Evolutionary conservation across 2,888 invertebrate species (phyloP), one percentile per base, ranked within the genome.

Genomic region (Andrena trimmerana): DNA sequence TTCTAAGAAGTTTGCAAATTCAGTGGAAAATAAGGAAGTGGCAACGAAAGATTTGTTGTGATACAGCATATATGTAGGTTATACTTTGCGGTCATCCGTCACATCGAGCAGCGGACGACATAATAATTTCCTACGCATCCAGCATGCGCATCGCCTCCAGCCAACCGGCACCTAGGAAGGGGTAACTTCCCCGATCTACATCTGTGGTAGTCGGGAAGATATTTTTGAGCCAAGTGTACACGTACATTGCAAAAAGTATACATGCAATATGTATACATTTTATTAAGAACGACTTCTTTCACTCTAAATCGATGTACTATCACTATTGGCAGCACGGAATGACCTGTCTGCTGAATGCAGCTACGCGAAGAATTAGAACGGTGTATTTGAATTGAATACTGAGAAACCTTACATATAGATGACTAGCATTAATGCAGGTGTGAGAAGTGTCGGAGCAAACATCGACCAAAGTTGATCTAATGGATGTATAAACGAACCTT

Each of bases 361-460:
- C 36, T 36, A 5, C 13, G 8, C 29, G 5, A 65, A 33, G 8
- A 33, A 10, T 4, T 50, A 48, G 13, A 70, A n/a, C 8, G 24
- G 31, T 24, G 42, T 36, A 31, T 70, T 70, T 48, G 52, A 54
- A 63, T 50, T 57, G 29, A 70, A 74, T 73, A 63, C n/a, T 54
- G 60, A 48, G 62, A 67, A 76, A 83, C 63, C 60, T 74, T 62
- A 74, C 29, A 60, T 60, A 73, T 54, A 78, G 78, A 87, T 88
- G 86, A 86, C 79, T 77, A 71, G 71, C 82, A 76, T 57, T 85
- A 85, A 83, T 67, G 70, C 74, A 80, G 72, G 65, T 77, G 65
- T 68, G 29, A 77, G 52, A 42, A 68, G 31, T 76, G 29, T 59
- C 63, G 16, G 63, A 69, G 60, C 50, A 79, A 73, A 83, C 52